Evolutionary conservation across 2,797 vertebrate genomes (phyloP), one percentile per base, ranked within the genome.

Genomic region (Acropternis orthonyx): DNA sequence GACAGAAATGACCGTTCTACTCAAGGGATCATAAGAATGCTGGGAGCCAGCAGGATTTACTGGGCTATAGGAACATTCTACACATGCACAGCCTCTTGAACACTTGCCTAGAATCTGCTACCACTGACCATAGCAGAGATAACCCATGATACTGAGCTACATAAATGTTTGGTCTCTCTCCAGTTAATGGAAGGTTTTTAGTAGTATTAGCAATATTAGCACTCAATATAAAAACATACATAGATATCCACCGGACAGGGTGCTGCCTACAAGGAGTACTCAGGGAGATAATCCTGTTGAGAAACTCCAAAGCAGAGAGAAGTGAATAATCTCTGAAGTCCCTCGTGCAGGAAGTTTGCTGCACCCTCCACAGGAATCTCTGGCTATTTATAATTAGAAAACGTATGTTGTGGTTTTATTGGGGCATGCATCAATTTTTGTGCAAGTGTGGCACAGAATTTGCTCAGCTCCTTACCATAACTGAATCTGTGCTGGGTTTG

Each of bases 81-180:
- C 27, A 54, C 20, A 26, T 4, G 4, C 14, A 6, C 0, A 36
- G 19, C 11, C 65, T 34, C 37, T 55, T 39, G 27, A 84, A 51
- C 3, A 6, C 17, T 30, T 62, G 2, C 6, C n/a, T 51, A 21
- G 5, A 66, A n/a, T 23, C 46, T 30, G 9, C n/a, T 21, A 5
- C 18, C 55, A 24, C 28, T 49, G 43, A 41, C 23, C 32, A 11
- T 0, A 5, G 54, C 71, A 67, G 24, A 49, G 26, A 41, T 0
- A 71, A 24, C 7, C 36, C 28, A 7, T 0, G 0, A 22, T 3
- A 51, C 8, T 1, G 4, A 41, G 28, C 36, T 52, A 44, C 3
- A 22, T 11, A 12, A 49, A 27, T n/a, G 12, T 27, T 37, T 58
- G 23, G 2, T 21, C 26, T 43, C 5, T 37, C 55, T 62, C 18